Conservation (phyloP, 2,113 vertebrate species). For the Callipepla squamata region DNA sequence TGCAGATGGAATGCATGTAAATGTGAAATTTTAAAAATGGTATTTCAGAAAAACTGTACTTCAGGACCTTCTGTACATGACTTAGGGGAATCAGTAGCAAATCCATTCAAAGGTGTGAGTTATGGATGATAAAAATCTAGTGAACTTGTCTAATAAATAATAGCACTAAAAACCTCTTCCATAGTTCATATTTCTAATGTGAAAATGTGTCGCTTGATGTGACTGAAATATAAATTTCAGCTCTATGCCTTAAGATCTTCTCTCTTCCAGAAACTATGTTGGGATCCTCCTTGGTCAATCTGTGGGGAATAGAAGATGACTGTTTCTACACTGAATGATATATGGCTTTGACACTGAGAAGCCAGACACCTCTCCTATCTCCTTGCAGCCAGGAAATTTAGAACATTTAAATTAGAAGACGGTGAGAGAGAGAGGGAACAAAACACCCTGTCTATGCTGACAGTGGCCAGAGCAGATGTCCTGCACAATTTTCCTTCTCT, state of each 20-base stretch:
- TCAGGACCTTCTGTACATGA: slow-evolving; percentile 62
- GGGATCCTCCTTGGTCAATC: neutral
- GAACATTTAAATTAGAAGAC: neutral
- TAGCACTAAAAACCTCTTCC: slow-evolving; percentile 45
- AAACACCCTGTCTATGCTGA: neutral
- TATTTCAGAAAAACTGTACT: slow-evolving; percentile 64
- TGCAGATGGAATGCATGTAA: slow-evolving; percentile 71
- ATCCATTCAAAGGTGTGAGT: slow-evolving; percentile 56
- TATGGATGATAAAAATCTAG: slow-evolving; percentile 64
- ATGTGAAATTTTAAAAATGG: slow-evolving; percentile 73
- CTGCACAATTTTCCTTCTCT: neutral
- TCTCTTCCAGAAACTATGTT: neutral
- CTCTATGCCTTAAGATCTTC: neutral
- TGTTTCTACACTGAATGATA: neutral
- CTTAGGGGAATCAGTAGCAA: slow-evolving; percentile 64
- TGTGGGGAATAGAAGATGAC: neutral
- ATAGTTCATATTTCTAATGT: slow-evolving; percentile 53
- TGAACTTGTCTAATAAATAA: slow-evolving; percentile 71
- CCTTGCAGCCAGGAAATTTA: neutral
- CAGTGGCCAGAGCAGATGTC: neutral
- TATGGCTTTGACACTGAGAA: neutral
- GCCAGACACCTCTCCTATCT: neutral
- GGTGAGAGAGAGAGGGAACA: neutral
- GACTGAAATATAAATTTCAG: slow-evolving; percentile 39
- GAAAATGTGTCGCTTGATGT: slow-evolving; percentile 8